Percentiles rank a stretch among this genome's conserved stretches.
These are phyloP conservation scores for Zele albiditarsus DNA, from an alignment of 2,888 invertebrate species.

Conservation along the genomic window DNA sequence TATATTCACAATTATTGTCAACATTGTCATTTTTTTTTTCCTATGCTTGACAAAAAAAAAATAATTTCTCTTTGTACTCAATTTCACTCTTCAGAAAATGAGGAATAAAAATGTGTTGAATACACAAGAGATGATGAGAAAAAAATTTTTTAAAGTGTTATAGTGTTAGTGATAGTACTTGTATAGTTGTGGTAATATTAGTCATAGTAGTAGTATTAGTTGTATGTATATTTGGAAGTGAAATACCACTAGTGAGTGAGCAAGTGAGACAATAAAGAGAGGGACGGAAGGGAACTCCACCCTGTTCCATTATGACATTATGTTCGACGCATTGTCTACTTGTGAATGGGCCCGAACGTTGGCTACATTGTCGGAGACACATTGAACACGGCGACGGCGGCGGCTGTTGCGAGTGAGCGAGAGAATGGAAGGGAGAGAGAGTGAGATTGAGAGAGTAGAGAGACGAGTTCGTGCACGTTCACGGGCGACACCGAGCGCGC, in stretches of 20 bases:
- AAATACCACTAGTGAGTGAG: background rate
- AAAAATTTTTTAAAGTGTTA: background rate
- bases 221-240: constrained; percentile 6
- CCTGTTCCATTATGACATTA: constrained; percentile 71
- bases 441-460: background rate
- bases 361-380: constrained; percentile 70
- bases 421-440: background rate
- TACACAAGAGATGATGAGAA: background rate
- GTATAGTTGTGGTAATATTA: background rate
- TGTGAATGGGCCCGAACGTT: constrained; percentile 70
- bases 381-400: constrained; percentile 58
- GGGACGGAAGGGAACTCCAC: constrained; percentile 47
- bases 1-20: no score
- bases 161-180: background rate
- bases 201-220: background rate
- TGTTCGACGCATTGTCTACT: constrained; percentile 69
- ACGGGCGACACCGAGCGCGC: background rate
- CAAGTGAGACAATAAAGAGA: constrained; percentile 24
- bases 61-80: no score
- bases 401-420: background rate
- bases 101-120: background rate
- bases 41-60: no score
- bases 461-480: background rate
- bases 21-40: no score
- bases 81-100: no score